A percentile compares a stretch with the other conserved stretches of the same genome.
phyloP scores from a whole-genome alignment of 2,888 invertebrate species.

The Tetragonisca angustula region DNA sequence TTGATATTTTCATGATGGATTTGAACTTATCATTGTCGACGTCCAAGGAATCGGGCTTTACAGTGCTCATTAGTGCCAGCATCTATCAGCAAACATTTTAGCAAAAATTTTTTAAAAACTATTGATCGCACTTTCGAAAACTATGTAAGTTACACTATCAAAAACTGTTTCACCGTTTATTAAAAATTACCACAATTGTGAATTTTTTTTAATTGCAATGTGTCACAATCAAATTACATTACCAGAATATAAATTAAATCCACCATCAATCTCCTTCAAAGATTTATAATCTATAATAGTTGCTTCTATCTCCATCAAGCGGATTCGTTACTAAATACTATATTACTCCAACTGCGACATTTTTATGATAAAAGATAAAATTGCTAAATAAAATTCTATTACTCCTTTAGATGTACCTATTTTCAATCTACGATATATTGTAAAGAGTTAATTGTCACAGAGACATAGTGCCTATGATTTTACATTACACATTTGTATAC shows the following conservation, averaged over 20 bases:
- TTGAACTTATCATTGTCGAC: constrained; percentile 74
- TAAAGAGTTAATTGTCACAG: not conserved
- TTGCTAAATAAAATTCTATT: not conserved
- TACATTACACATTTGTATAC: not conserved
- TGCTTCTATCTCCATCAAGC: not conserved
- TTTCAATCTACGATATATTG: not conserved
- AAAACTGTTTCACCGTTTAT: not conserved
- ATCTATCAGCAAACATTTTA: constrained; percentile 59
- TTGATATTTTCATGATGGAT: constrained; percentile 71
- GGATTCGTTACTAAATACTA: not conserved
- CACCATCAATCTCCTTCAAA: not conserved
- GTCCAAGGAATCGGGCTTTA: constrained; percentile 67
- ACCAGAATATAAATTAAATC: not conserved
- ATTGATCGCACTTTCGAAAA: no score
- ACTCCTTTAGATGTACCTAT: not conserved
- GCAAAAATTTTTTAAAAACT: no score
- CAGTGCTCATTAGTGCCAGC: constrained; percentile 71
- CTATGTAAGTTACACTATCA: no score
- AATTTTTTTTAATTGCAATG: not conserved
- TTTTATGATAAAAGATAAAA: not conserved
- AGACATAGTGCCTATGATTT: not conserved
- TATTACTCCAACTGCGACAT: not conserved
- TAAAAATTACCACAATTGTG: not conserved
- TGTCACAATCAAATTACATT: not conserved
- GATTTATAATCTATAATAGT: not conserved